Evolutionary conservation across 2,888 invertebrate genomes (phyloP), one percentile per base, ranked within the genome.

Genomic region (Harpalus rufipes): DNA sequence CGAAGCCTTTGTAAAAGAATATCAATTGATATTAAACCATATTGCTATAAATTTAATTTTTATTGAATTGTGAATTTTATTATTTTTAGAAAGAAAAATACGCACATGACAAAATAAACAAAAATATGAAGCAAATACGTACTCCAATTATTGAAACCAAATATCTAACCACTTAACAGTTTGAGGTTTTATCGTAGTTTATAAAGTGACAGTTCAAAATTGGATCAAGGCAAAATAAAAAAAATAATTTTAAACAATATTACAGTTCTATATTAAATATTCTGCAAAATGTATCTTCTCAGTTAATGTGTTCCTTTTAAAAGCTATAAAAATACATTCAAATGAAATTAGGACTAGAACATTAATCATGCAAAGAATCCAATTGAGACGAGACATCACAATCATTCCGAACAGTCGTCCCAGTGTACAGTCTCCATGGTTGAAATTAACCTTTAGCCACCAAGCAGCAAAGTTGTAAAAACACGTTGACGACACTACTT

Each of bases 291-390:
- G 16, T 59, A 59, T 59, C 18, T 59, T n/a, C 59, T 12, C 44
- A 12, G 44, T 51, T 59, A 0, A 16, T 59, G 59, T 59, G 14
- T 14, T 14, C 59, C 14, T 59, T 21, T 59, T 59, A 14, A 6
- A 59, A 16, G 7, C 16, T 16, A 59, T 25, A 63, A 63, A 61
- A 63, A 63, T 63, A 63, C 18, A 0, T 18, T 63, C 18, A 14
- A 39, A 39, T 32, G n/a, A 68, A 68, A 39, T 68, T 68, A 68
- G 68, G 32, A 12, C 32, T 41, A 39, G 18, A 44, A 18, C 44
- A 74, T 74, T 41, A 74, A 44, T 51, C 68, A 41, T 16, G 14
- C 39, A n/a, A 68, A 68, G 68, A 68, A 68, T 41, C 41, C 41
- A 12, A 8, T 32, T 18, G 12, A 14, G 32, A 14, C 68, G 14